Conservation (phyloP, 2,888 invertebrate species). For the Allolobophora icterica region DNA sequence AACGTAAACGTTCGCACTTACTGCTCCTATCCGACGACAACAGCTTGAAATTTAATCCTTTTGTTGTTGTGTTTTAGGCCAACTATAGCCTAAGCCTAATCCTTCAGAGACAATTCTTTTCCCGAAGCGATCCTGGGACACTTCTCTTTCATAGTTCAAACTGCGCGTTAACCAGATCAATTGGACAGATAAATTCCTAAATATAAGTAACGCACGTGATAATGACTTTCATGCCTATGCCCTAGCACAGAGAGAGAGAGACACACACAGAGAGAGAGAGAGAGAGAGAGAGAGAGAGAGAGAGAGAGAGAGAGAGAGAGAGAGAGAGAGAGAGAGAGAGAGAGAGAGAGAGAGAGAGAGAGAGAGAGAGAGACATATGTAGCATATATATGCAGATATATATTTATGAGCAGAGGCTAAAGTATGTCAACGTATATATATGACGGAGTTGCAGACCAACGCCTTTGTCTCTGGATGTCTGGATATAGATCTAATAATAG, state of each 20-base stretch:
- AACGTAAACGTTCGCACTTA: not conserved
- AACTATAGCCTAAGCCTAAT: not conserved
- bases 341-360: too few relatives aligned
- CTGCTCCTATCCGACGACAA: not conserved
- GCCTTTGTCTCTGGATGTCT: constrained; percentile 7
- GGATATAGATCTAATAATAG: not conserved
- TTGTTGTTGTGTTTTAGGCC: not conserved
- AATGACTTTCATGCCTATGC: not conserved
- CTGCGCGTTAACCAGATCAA: not conserved
- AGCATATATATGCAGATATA: too few relatives aligned
- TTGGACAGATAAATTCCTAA: not conserved
- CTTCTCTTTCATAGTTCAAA: too few relatives aligned
- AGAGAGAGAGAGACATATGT: too few relatives aligned
- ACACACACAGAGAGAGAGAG: too few relatives aligned
- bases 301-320: too few relatives aligned
- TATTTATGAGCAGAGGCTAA: not conserved
- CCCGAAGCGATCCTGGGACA: not conserved
- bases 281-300: too few relatives aligned
- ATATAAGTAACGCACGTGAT: constrained; percentile 17
- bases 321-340: too few relatives aligned
- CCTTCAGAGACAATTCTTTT: not conserved
- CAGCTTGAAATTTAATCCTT: not conserved
- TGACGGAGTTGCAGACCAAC: not conserved
- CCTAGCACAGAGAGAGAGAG: too few relatives aligned
- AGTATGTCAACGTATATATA: not conserved